Evolutionary conservation across 2,797 vertebrate genomes (phyloP).

Genomic region (Phoebastria nigripes): DNA sequence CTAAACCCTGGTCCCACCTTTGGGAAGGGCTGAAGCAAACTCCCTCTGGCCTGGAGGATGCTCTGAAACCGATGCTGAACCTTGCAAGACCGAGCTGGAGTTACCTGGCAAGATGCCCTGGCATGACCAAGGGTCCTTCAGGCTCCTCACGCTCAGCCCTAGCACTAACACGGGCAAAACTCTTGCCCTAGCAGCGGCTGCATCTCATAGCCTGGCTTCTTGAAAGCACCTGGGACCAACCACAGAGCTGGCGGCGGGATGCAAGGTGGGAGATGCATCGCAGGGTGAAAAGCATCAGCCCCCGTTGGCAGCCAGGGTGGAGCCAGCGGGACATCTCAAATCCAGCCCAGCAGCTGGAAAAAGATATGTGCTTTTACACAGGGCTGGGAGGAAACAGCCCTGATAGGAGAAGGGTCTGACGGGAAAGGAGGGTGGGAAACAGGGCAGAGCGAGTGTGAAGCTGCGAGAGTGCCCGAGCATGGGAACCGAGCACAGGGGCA

Average conservation of each 20-base stretch:
- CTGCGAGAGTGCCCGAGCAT: rapidly evolving
- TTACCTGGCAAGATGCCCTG: not conserved
- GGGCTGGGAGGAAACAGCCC: not conserved
- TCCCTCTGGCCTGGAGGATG: not conserved
- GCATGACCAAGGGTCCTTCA: not conserved
- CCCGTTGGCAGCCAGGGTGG: not conserved
- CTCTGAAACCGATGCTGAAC: not conserved
- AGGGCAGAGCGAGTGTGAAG: rapidly evolving
- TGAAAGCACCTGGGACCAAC: not conserved
- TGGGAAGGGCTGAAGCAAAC: not conserved
- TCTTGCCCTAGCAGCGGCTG: not conserved
- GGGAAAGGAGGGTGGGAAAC: not conserved
- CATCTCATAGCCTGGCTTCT: not conserved
- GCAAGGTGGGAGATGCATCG: not conserved
- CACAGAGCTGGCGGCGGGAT: not conserved
- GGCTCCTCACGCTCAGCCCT: not conserved
- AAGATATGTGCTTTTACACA: not conserved
- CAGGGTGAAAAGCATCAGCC: not conserved
- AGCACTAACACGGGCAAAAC: not conserved
- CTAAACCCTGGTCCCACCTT: not conserved
- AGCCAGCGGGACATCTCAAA: not conserved
- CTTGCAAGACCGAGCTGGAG: not conserved
- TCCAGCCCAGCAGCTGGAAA: not conserved
- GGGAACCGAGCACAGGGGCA: not conserved
- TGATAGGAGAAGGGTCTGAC: not conserved